Percentiles rank a stretch among this genome's conserved stretches.
Evolutionary conservation across 1,140 invertebrate species (phyloP).

Genomic region (Neodiprion fabricii): DNA sequence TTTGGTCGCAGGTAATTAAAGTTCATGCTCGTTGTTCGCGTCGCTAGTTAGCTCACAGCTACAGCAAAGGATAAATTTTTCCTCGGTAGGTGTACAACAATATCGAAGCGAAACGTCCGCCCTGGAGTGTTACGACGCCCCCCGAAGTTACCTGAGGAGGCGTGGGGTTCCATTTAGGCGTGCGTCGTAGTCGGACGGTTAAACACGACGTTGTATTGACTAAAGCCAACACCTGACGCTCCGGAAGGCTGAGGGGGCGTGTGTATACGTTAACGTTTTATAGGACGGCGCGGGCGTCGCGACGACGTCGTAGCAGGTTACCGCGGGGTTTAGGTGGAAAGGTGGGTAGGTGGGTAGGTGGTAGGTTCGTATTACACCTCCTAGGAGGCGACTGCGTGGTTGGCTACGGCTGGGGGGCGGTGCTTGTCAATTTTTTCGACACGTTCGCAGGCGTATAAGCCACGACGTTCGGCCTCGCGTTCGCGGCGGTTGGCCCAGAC

Average conservation of each 20-base stretch:
- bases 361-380: background rate
- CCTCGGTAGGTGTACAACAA: no score
- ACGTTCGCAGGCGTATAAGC: conserved; percentile 32
- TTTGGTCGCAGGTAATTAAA: background rate
- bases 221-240: background rate
- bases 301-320: background rate
- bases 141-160: background rate
- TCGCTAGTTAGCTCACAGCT: no score
- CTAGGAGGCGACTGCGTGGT: conserved; percentile 1
- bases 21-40: background rate
- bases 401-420: background rate
- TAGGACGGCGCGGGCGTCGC: background rate
- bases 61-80: no score
- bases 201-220: background rate
- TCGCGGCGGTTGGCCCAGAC: conserved; percentile 26
- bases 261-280: conserved; percentile 3
- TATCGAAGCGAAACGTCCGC: background rate
- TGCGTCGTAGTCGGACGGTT: background rate
- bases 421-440: conserved; percentile 9
- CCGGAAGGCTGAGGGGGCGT: background rate
- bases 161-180: background rate
- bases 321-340: no score
- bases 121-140: background rate
- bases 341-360: background rate
- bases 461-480: conserved; percentile 21